Evolutionary conservation across 2,113 vertebrate species (phyloP).

Genomic region (Chinchilla lanigera): DNA sequence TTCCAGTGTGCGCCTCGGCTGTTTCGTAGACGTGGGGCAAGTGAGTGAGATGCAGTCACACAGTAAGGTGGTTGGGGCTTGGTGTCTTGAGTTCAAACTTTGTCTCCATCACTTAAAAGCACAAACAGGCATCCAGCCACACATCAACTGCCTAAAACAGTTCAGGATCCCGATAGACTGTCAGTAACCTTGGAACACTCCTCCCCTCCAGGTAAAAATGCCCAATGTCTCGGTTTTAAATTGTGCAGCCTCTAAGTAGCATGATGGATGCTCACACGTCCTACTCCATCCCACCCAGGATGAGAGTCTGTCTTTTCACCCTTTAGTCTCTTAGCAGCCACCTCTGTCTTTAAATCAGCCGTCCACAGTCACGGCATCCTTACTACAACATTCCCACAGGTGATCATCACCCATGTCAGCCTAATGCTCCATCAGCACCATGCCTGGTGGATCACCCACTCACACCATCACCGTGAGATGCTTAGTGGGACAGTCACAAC

Average conservation of each 20-base stretch:
- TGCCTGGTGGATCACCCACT: not conserved
- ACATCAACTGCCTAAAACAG: too few relatives aligned
- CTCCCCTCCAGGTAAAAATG: too few relatives aligned
- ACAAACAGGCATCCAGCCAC: too few relatives aligned
- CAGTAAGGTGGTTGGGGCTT: too few relatives aligned
- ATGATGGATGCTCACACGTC: too few relatives aligned
- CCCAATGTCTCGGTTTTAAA: too few relatives aligned
- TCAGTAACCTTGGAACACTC: too few relatives aligned
- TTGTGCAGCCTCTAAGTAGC: not conserved
- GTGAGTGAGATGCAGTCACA: fast-evolving
- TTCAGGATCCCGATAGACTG: not conserved
- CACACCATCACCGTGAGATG: not conserved
- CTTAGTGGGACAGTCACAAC: not conserved
- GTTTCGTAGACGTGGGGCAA: not conserved
- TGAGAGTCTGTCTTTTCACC: not conserved
- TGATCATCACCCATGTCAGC: not conserved
- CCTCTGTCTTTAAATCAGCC: not conserved
- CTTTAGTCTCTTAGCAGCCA: not conserved
- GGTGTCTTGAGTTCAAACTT: not conserved
- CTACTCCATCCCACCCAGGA: not conserved
- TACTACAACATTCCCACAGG: fast-evolving
- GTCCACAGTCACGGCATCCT: not conserved
- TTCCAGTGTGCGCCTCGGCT: fast-evolving
- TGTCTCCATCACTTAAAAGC: not conserved
- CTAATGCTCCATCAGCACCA: not conserved